Percentiles rank a stretch among this genome's conserved stretches.
These are phyloP conservation scores for Rhynchonycteris naso DNA, from an alignment of 2,797 vertebrate genomes.

Conservation along the genomic window DNA sequence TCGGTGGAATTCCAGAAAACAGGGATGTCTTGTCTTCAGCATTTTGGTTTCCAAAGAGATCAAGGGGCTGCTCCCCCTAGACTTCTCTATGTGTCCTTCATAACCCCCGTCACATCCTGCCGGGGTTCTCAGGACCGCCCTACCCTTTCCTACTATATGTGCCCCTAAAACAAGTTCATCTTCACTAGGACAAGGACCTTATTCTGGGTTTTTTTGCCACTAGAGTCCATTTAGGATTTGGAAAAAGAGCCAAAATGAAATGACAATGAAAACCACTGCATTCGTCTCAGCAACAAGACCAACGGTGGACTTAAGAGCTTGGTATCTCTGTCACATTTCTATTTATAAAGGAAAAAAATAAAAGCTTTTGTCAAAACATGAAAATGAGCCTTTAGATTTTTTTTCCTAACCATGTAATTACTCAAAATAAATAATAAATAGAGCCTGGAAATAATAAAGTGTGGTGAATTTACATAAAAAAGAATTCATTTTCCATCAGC, in stretches of 20 bases:
- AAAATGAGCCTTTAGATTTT: not conserved
- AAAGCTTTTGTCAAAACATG: slow-evolving; percentile 17
- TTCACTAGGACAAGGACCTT: not conserved
- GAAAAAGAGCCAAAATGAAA: slow-evolving; percentile 14
- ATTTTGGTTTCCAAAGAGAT: not conserved
- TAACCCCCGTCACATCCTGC: not conserved
- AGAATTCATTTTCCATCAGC: not conserved
- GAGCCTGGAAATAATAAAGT: slow-evolving; percentile 1
- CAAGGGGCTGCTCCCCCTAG: not conserved
- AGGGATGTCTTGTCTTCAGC: not conserved
- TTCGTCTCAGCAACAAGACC: not conserved
- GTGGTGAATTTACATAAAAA: not conserved
- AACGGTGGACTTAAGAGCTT: not conserved
- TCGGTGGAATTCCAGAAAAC: not conserved
- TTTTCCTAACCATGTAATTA: not conserved
- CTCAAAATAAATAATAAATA: not conserved
- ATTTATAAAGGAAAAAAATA: slow-evolving; percentile 28
- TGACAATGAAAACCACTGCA: not conserved
- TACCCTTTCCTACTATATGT: not conserved
- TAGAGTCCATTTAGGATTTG: not conserved
- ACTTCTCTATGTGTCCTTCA: not conserved
- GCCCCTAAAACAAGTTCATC: not conserved
- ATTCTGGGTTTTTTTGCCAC: not conserved
- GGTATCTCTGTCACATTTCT: slow-evolving; percentile 2
- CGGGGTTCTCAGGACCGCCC: not conserved